Base-by-base conservation (phyloP, 2,888 invertebrate genomes). In the Meiosimyza platycephala region DNA sequence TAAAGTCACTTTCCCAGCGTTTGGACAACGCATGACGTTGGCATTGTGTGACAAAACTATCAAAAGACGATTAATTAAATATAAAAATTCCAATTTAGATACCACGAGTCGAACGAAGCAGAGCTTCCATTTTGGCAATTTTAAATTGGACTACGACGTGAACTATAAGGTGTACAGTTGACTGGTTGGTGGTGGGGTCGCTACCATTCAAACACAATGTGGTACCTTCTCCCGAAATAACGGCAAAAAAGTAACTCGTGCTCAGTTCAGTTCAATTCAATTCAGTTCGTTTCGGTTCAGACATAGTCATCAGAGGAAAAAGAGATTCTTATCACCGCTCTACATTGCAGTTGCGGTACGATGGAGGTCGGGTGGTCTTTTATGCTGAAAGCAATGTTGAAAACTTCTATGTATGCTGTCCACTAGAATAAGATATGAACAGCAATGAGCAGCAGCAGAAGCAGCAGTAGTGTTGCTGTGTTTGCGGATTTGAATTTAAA, bases 401-500 rank as follows among this genome's bases (percentile, higher is more conserved):
- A 40, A 40, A 40, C 9, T 40, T 6, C 40, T 40, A 6, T 9
- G 9, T 40, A 40, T 40, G 9, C 40, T 40, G 6, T 40, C 9
- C 40, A 40, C 40, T 40, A 40, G 40, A 40, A 40, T 40, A 40
- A 40, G 40, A 40, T 6, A 40, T 40, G 40, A 40, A 9, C 40
- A 9, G 40, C 9, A 40, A 40, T 40, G 40, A 40, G 40, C 40
- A 9, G 40, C 9, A 40, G 40, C 22, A 22, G 40, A 7, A 9
- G 40, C 7, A 5, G 40, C 9, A 9, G 40, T 7, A 9, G 40
- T 40, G 40, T 40, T 40, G 40, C 40, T 6, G 81, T 83, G 81
- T 82, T 82, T 82, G 83, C 83, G 82, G 79, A 84, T 84, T 84
- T 84, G 83, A 84, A 84, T 84, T 83, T 84, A 84, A 84, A 84